phyloP scores from a whole-genome alignment of 2,113 vertebrate genomes.

The Piprites chloris region DNA sequence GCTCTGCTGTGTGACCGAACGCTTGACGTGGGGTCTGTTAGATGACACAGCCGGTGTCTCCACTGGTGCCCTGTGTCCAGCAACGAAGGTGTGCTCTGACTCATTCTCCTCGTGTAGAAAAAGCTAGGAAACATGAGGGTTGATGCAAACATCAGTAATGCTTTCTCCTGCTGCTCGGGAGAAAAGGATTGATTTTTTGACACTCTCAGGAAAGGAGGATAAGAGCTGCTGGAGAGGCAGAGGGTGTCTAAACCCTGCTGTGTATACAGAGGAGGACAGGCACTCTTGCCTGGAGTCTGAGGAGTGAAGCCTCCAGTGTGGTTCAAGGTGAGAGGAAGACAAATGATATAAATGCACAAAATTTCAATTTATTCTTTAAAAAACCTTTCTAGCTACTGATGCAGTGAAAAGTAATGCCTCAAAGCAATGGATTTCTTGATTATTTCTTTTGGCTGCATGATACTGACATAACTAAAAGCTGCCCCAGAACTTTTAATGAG shows the following conservation, averaged over 20 bases:
- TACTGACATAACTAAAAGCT: not conserved
- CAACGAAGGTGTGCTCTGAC: not conserved
- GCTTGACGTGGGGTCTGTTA: accelerated
- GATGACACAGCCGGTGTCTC: not conserved
- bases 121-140: not conserved
- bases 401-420: not conserved
- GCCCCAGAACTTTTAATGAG: not conserved
- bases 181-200: not conserved
- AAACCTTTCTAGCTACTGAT: not conserved
- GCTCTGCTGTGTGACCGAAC: not conserved
- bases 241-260: not conserved
- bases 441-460: not conserved
- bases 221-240: not conserved
- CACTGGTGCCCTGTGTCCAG: not conserved
- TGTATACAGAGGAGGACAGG: not conserved
- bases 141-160: not conserved
- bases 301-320: not conserved
- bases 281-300: not conserved
- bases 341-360: not conserved
- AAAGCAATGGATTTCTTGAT: not conserved
- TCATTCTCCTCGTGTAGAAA: not conserved
- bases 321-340: not conserved
- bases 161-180: not conserved
- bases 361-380: not conserved
- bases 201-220: not conserved